Evolutionary conservation across 2,888 invertebrate genomes (phyloP).

Genomic region (Cepaea hortensis): DNA sequence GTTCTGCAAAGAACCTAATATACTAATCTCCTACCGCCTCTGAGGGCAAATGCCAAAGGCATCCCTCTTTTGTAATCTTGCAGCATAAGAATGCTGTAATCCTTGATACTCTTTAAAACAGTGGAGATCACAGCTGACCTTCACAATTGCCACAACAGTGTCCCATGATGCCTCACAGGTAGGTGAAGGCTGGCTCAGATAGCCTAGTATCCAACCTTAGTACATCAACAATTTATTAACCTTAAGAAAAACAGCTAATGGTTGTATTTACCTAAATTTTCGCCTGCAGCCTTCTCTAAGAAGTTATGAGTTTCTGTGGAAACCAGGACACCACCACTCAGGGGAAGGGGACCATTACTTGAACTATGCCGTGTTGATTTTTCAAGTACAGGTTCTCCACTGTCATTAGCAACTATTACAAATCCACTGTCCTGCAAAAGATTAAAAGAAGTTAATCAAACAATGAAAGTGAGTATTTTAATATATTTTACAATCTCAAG

Average conservation of each 20-base stretch:
- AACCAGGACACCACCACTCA: constrained; percentile 49
- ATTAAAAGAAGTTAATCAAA: neutral
- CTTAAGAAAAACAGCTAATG: neutral
- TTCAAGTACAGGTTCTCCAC: constrained; percentile 49
- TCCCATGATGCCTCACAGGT: too few relatives aligned
- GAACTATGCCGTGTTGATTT: constrained; percentile 30
- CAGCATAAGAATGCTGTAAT: too few relatives aligned
- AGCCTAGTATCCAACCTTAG: too few relatives aligned
- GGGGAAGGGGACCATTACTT: constrained; percentile 43
- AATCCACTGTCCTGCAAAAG: constrained; percentile 52
- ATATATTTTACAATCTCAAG: neutral
- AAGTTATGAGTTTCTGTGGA: constrained; percentile 50
- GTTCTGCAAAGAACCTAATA: too few relatives aligned
- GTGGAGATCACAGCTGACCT: too few relatives aligned
- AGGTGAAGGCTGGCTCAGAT: too few relatives aligned
- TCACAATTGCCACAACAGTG: too few relatives aligned
- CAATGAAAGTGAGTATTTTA: neutral
- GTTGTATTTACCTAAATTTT: constrained; percentile 48
- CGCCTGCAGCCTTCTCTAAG: constrained; percentile 49
- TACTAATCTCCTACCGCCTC: too few relatives aligned
- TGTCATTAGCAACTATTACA: constrained; percentile 52
- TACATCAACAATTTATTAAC: too few relatives aligned
- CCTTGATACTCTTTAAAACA: too few relatives aligned
- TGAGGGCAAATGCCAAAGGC: too few relatives aligned
- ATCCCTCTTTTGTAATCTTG: too few relatives aligned